phyloP scores from a whole-genome alignment of 2,797 vertebrate genomes.

The Thaleichthys pacificus region DNA sequence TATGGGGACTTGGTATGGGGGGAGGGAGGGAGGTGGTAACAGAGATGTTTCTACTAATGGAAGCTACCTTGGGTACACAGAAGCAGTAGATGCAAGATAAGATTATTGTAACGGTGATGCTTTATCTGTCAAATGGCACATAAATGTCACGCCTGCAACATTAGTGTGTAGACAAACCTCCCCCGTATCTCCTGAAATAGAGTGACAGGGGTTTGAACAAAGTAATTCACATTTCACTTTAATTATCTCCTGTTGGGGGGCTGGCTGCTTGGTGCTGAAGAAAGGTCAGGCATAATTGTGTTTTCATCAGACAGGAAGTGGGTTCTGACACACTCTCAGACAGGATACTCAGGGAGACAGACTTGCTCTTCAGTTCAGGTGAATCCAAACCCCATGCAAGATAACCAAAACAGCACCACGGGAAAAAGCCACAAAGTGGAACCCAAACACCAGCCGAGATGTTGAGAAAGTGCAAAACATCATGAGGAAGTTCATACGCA shows the following conservation, averaged over 20 bases:
- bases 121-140: not conserved
- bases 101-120: not conserved
- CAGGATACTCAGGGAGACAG: not conserved
- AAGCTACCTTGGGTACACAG: not conserved
- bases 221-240: not conserved
- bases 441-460: too few species aligned
- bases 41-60: not conserved
- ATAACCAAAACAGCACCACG: too few species aligned
- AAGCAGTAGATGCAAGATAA: not conserved
- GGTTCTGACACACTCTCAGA: not conserved
- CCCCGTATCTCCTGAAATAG: not conserved
- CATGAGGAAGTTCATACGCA: too few species aligned
- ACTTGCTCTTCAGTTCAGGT: too few species aligned
- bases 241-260: not conserved
- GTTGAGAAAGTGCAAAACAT: too few species aligned
- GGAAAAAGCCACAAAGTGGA: too few species aligned
- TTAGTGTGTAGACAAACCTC: not conserved
- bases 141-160: not conserved
- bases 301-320: not conserved
- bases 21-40: not conserved
- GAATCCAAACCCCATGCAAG: too few species aligned
- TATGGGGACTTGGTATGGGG: too few species aligned
- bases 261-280: not conserved
- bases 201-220: not conserved
- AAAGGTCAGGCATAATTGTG: not conserved